Conservation (phyloP, 2,113 vertebrate species). For the Cyprinodon variegatus region DNA sequence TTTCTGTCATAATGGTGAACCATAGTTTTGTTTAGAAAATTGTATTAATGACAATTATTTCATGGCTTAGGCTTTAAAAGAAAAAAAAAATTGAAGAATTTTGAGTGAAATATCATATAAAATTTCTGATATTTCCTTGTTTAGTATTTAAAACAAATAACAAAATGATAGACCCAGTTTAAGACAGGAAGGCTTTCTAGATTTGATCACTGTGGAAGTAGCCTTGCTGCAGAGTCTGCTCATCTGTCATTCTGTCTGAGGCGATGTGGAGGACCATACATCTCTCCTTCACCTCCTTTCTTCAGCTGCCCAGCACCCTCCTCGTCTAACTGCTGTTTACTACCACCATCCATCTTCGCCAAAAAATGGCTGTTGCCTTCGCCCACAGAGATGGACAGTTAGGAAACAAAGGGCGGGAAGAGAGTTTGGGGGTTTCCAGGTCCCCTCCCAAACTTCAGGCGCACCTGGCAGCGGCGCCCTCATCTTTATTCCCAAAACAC, state of each 20-base stretch:
- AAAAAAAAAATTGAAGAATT: conserved; percentile 23
- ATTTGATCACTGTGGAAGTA: conserved; percentile 71
- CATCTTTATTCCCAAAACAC: conserved; percentile 36
- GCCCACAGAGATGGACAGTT: conserved; percentile 55
- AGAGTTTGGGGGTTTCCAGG: conserved; percentile 4
- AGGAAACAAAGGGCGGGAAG: conserved; percentile 39
- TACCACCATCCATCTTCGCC: conserved; percentile 62
- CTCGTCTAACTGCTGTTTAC: conserved; percentile 49
- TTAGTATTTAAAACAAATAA: conserved; percentile 38
- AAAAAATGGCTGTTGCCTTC: conserved; percentile 35
- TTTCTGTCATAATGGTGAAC: too few relatives aligned
- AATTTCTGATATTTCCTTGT: conserved; percentile 43
- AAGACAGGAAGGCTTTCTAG: conserved; percentile 47
- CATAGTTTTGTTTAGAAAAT: too few relatives aligned
- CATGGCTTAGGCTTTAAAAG: too few relatives aligned
- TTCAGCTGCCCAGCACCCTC: conserved; percentile 37
- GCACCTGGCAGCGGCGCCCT: conserved; percentile 32
- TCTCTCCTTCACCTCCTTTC: conserved; percentile 56
- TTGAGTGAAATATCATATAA: conserved; percentile 45
- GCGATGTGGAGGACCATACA: conserved; percentile 65
- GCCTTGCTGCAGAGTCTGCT: conserved; percentile 67
- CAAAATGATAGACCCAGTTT: conserved; percentile 40
- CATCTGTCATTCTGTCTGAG: conserved; percentile 77
- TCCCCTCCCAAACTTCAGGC: conserved; percentile 28
- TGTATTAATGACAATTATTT: too few relatives aligned